These are phyloP conservation scores for Montipora cactus DNA, from an alignment of 64 coral and sea anemone genomes.

Conservation along the genomic window DNA sequence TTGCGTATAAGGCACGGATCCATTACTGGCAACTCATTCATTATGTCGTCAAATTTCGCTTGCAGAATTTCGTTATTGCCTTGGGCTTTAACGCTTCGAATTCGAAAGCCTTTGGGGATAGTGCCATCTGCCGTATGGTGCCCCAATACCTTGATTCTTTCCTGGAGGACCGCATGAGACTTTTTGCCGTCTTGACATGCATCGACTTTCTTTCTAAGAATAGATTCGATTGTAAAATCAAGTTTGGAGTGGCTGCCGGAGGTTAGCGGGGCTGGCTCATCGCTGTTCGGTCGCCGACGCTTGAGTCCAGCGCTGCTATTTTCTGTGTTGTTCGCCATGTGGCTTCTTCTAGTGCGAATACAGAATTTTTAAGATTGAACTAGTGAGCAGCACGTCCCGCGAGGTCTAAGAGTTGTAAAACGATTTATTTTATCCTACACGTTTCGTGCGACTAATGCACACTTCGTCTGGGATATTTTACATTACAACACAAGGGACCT, in stretches of 20 bases:
- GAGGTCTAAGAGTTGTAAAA: no score
- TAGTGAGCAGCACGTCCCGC: no score
- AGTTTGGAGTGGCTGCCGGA: conserved; percentile 13
- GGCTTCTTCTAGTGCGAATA: conserved; percentile 5
- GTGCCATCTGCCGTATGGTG: conserved; percentile 36
- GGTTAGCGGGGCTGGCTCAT: not conserved
- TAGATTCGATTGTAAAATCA: conserved; percentile 32
- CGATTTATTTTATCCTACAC: no score
- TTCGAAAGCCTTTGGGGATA: conserved; percentile 46
- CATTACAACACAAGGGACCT: no score
- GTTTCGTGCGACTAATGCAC: no score
- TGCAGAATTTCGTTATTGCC: not conserved
- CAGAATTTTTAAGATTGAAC: not conserved
- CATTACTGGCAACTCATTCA: not conserved
- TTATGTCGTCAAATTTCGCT: conserved; percentile 49
- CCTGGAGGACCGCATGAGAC: conserved; percentile 3
- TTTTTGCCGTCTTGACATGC: conserved; percentile 35
- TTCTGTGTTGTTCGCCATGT: conserved; percentile 12
- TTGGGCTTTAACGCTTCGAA: not conserved
- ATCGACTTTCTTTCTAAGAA: not conserved
- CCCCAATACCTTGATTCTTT: conserved; percentile 37
- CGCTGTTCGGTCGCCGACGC: not conserved
- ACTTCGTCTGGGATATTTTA: no score
- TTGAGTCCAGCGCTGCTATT: not conserved
- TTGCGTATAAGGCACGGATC: no score